Conservation (phyloP, 2,797 vertebrate genomes). For the Cossypha dichroa region DNA sequence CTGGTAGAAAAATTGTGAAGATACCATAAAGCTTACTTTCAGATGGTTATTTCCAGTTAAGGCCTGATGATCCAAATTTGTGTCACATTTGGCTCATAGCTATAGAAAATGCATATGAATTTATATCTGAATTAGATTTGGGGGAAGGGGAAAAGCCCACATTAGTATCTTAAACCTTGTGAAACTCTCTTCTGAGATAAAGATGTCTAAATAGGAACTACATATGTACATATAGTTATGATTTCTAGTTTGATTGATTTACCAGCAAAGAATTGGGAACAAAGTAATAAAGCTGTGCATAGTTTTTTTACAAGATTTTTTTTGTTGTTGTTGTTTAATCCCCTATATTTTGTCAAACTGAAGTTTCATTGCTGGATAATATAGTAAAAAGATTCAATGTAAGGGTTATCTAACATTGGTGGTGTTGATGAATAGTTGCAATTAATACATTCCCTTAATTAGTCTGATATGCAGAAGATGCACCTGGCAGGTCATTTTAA, state of each 20-base stretch:
- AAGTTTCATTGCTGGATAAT: constrained; percentile 74
- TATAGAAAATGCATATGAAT: not conserved
- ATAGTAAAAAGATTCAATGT: constrained; percentile 78
- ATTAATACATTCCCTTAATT: constrained; percentile 86
- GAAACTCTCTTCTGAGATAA: not conserved
- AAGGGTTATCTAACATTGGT: constrained; percentile 79
- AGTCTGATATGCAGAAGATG: constrained; percentile 84
- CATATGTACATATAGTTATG: not conserved
- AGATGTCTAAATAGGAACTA: not conserved
- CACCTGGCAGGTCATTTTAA: constrained; percentile 86
- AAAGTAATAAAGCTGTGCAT: not conserved
- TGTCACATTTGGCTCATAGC: not conserved
- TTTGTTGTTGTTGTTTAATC: not conserved
- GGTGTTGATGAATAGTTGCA: constrained; percentile 86
- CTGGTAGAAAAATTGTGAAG: constrained; percentile 44
- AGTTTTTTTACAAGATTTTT: not conserved
- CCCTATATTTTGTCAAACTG: constrained; percentile 64
- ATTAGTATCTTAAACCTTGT: not conserved
- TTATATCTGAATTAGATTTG: not conserved
- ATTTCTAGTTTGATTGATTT: not conserved
- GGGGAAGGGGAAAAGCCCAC: not conserved
- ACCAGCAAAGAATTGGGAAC: not conserved
- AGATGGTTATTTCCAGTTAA: not conserved
- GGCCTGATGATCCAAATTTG: not conserved
- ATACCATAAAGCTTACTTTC: not conserved